phyloP scores from a whole-genome alignment of 2,888 invertebrate genomes.

The Embidobia sp. region DNA sequence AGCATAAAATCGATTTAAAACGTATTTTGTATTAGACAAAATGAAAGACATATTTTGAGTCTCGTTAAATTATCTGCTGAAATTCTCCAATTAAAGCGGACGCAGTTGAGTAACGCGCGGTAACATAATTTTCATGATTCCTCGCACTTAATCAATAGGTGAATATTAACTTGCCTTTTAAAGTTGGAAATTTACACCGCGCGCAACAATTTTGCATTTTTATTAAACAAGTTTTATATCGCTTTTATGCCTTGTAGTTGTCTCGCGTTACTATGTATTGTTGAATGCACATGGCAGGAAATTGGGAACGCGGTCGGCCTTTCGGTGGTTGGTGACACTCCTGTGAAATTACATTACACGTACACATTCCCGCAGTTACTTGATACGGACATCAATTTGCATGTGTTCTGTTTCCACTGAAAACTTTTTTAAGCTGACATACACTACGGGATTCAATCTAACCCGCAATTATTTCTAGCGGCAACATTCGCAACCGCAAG shows the following conservation, averaged over 20 bases:
- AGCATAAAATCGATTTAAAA: not conserved
- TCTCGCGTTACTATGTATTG: constrained; percentile 38
- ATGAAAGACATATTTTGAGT: too few relatives aligned
- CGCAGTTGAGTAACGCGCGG: not conserved
- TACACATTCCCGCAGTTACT: constrained; percentile 47
- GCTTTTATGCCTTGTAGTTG: constrained; percentile 30
- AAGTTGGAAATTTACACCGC: constrained; percentile 29
- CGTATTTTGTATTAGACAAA: too few relatives aligned
- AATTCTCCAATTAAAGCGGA: constrained; percentile 5
- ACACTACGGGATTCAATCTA: constrained; percentile 16
- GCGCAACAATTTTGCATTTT: constrained; percentile 53
- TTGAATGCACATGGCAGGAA: constrained; percentile 58
- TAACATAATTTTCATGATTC: constrained; percentile 13
- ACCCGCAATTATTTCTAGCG: constrained; percentile 35
- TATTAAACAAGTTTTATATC: constrained; percentile 53
- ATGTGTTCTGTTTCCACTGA: constrained; percentile 30
- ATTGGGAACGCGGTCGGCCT: constrained; percentile 56
- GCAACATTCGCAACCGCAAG: constrained; percentile 29
- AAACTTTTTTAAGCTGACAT: constrained; percentile 15
- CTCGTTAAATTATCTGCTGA: not conserved
- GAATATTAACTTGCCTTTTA: constrained; percentile 14
- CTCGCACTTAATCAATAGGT: constrained; percentile 12
- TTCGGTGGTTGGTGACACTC: constrained; percentile 57
- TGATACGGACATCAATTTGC: constrained; percentile 54
- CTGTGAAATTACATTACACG: constrained; percentile 58